Conservation (phyloP, 2,888 invertebrate species). For the Eupithecia centaureata region DNA sequence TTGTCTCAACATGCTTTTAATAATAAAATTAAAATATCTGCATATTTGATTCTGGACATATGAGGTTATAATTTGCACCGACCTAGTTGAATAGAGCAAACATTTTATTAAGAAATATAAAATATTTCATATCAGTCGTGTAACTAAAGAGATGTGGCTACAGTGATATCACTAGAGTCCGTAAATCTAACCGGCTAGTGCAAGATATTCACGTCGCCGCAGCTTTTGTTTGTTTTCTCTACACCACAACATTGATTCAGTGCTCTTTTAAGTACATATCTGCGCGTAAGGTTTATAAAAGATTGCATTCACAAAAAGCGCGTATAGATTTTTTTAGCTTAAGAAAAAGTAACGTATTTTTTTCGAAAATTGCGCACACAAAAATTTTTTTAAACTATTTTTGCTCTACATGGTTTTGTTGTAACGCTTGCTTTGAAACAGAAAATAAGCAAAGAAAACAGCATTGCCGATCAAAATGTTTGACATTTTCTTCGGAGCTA, state of each 20-base stretch:
- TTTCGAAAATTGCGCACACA: too few relatives aligned
- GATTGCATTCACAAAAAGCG: neutral
- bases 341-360: too few relatives aligned
- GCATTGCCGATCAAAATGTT: neutral
- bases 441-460: neutral
- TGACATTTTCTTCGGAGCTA: neutral
- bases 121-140: neutral
- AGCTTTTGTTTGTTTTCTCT: constrained; percentile 55
- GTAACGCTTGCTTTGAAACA: neutral
- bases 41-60: neutral
- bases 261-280: constrained; percentile 25
- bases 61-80: neutral
- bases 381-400: neutral
- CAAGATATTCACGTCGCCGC: constrained; percentile 50
- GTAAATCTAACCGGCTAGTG: constrained; percentile 68
- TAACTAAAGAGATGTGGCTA: constrained; percentile 49
- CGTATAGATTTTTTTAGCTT: too few relatives aligned
- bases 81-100: too few relatives aligned
- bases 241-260: constrained; percentile 61
- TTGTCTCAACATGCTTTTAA: neutral
- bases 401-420: neutral
- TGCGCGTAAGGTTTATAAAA: neutral
- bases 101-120: neutral
- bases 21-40: too few relatives aligned
- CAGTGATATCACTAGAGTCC: constrained; percentile 58